A percentile compares a stretch with the other conserved stretches of the same genome.
Evolutionary conservation across 1,140 invertebrate species (phyloP).

Genomic region (Nymphalis io): DNA sequence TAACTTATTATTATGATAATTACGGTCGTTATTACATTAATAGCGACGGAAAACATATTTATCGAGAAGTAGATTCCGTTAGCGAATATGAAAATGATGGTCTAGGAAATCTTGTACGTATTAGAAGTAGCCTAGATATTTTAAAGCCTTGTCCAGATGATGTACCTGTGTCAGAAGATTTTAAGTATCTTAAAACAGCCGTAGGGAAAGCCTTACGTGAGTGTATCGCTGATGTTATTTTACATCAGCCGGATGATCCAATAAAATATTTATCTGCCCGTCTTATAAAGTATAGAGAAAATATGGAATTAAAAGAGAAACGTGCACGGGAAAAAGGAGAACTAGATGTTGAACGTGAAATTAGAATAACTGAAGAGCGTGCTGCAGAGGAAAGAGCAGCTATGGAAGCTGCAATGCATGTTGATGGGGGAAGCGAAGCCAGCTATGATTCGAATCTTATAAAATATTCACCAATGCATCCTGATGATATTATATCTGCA

Average conservation of each 20-base stretch:
- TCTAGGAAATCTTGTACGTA: slow-evolving; percentile 71
- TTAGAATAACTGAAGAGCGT: slow-evolving; percentile 59
- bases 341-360: slow-evolving; percentile 61
- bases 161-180: slow-evolving; percentile 66
- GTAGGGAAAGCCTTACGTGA: slow-evolving; percentile 65
- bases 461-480: slow-evolving; percentile 56
- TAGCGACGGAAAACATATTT: slow-evolving; percentile 66
- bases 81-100: slow-evolving; percentile 77
- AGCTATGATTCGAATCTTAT: slow-evolving; percentile 69
- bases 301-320: slow-evolving; percentile 67
- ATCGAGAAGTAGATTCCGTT: slow-evolving; percentile 60
- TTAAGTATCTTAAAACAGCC: slow-evolving; percentile 63
- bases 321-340: slow-evolving; percentile 58
- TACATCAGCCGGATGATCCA: slow-evolving; percentile 68
- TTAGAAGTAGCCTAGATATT: slow-evolving; percentile 65
- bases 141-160: slow-evolving; percentile 67
- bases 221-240: slow-evolving; percentile 66
- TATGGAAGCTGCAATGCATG: slow-evolving; percentile 49
- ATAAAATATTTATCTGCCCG: slow-evolving; percentile 63
- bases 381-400: slow-evolving; percentile 59
- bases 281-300: slow-evolving; percentile 67
- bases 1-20: slow-evolving; percentile 66
- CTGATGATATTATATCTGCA: slow-evolving; percentile 42
- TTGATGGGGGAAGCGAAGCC: slow-evolving; percentile 63
- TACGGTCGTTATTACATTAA: slow-evolving; percentile 71